Base-by-base conservation (phyloP, 2,797 vertebrate genomes). In the Diglossa cyanea region DNA sequence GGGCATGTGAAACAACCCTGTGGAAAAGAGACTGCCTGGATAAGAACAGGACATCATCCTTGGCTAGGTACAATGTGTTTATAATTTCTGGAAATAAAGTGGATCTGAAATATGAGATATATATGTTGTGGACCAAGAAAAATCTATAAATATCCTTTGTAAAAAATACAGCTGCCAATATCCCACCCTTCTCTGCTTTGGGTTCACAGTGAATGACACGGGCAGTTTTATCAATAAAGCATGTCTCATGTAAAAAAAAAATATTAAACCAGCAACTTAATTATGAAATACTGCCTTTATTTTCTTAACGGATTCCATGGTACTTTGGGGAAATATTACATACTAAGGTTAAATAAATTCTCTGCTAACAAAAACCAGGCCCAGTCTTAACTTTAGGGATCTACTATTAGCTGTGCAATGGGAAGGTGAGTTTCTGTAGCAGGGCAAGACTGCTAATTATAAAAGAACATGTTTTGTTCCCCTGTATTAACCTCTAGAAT, bases 281-380 rank as follows among this genome's bases (percentile, higher is more conserved):
- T 93, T 96, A 90, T 91, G 62, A 91, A 96, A 94, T 75, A 71
- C 53, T 72, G 57, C 79, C 45, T 88, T 91, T 96, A 96, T 96
- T 96, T 97, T 93, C 85, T 63, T 95, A 84, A 96, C 91, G 85
- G 84, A 90, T 94, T 95, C 94, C 85, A 67, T 4, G 51, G 85
- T 86, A 88, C 91, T 96, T 96, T 44, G 17, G 93, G 95, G 95
- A 94, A 96, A 93, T 81, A 81, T 91, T 95, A 50, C 45, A 66
- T 55, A 78, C 18, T 55, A 84, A 66, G 66, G 89, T 88, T 93
- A 96, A 94, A 73, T 93, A 94, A 93, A 96, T 93, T 91, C 76
- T 70, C 48, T 86, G 28, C 76, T 97, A 96, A 96, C 76, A 94
- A 88, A 96, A 97, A 93, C 1, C 94, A 96, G 93, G 66, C 87